Evolutionary conservation across 2,797 vertebrate species (phyloP), one percentile per base, ranked within the genome.

Genomic region (Ispidina lecontei): DNA sequence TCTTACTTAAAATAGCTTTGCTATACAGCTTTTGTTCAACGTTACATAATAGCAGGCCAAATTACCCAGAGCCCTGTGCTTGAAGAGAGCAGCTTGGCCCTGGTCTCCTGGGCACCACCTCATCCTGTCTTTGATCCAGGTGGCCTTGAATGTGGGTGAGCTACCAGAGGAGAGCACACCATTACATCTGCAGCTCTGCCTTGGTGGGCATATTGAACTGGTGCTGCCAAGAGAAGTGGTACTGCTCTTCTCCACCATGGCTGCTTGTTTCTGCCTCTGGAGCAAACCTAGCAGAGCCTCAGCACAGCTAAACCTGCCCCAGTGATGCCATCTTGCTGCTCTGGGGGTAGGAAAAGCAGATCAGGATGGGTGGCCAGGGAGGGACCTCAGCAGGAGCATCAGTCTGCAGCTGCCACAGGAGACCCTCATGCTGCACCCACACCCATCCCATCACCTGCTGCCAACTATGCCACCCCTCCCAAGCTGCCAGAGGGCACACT

Each of bases 1-100:
- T 93, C 93, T 91, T 94, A 74, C 94, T 94, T 92, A 89, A 93
- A 95, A 95, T 94, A 95, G 87, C 81, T 95, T 88, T 96, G 80
- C 90, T 92, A 70, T 84, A 93, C 33, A 71, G 94, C 91, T 96
- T 95, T 86, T 94, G 93, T 96, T 90, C 65, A 75, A 65, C 82
- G 77, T 96, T 91, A 92, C 77, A 82, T 94, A 96, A 95, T 52
- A 93, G 22, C 69, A 77, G 93, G 69, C 64, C 83, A 88, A 78
- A 82, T 91, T 77, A 69, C 71, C 68, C 44, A 88, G 74, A 88
- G 68, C 4, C 0, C 80, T 84, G 52, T 8, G 12, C 64, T 80
- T 83, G 73, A 81, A 84, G 63, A 90, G 47, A 70, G 33, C 28
- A 78, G 47, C 60, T 86, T 68, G 73, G 69, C 76, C 80, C 44